Evolutionary conservation across 1,140 invertebrate genomes (phyloP).

Genomic region (Heliconius melpomene): DNA sequence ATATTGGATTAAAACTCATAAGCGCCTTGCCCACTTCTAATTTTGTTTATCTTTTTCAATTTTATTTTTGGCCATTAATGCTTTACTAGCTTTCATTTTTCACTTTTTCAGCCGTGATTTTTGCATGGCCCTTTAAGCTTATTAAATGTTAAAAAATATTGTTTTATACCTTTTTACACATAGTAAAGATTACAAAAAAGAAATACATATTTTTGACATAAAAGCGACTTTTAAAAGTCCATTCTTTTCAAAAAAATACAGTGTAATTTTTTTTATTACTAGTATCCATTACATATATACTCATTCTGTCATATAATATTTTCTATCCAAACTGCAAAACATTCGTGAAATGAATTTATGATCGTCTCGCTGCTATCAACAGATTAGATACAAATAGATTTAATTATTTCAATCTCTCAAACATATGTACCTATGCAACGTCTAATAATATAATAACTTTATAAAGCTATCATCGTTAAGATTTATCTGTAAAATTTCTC

Average conservation of each 20-base stretch:
- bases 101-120: not conserved
- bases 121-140: not conserved
- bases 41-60: not conserved
- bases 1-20: not conserved
- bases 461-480: conserved; percentile 50
- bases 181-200: too few relatives aligned
- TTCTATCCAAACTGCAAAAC: not conserved
- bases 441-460: conserved; percentile 40
- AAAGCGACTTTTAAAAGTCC: too few relatives aligned
- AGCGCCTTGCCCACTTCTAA: not conserved
- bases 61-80: not conserved
- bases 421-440: not conserved
- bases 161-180: too few relatives aligned
- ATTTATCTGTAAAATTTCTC: conserved; percentile 64
- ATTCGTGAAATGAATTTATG: not conserved
- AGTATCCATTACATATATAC: too few relatives aligned
- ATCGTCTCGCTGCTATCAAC: not conserved
- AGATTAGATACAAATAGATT: not conserved
- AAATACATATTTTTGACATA: too few relatives aligned
- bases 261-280: too few relatives aligned
- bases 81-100: not conserved
- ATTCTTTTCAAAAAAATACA: too few relatives aligned
- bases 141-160: too few relatives aligned
- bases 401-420: not conserved
- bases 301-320: too few relatives aligned